Evolutionary conservation across 2,797 vertebrate genomes (phyloP), one percentile per base, ranked within the genome.

Genomic region (Gorsachius magnificus): DNA sequence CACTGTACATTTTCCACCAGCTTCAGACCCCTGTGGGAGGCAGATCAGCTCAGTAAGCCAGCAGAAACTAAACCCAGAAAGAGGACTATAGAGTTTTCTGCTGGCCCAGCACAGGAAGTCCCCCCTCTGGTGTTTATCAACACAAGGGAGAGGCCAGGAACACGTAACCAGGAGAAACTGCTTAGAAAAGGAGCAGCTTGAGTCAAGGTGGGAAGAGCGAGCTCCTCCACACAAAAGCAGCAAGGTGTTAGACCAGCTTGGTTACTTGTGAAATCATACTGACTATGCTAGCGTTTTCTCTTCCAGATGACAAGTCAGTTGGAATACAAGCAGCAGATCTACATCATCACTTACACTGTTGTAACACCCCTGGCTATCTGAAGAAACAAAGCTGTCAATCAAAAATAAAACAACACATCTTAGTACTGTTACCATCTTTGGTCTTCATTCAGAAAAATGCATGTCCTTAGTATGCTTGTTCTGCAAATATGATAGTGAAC

Each of bases 251-350:
- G 93, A 93, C 92, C 87, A 89, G 92, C 89, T 48, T 51, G 66
- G 83, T n/a, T 91, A 92, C 90, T 92, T 80, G 83, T 91, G 89
- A 95, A 93, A 96, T 77, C 68, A n/a, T 18, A 36, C 48, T 50
- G 81, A 75, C 81, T 91, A 70, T 0, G 0, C 41, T 4, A 74
- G 83, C 60, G 51, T 71, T 43, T 84, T 85, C 68, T 85, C 11
- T 82, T 90, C 86, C 91, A 93, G 83, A 68, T 46, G 81, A 94
- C 51, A 91, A 76, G 3, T 17, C 63, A 77, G 28, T 10, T 68
- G 77, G 74, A 93, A 53, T 20, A 83, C 63, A 93, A 92, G 71
- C 64, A 92, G 83, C 88, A 51, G 74, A 72, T 48, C 83, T 60
- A 84, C 66, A 68, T 92, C 86, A 51, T 48, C 78, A 48, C 58